Evolutionary conservation across 2,888 invertebrate species (phyloP).

Genomic region (Drosophila subquinaria): DNA sequence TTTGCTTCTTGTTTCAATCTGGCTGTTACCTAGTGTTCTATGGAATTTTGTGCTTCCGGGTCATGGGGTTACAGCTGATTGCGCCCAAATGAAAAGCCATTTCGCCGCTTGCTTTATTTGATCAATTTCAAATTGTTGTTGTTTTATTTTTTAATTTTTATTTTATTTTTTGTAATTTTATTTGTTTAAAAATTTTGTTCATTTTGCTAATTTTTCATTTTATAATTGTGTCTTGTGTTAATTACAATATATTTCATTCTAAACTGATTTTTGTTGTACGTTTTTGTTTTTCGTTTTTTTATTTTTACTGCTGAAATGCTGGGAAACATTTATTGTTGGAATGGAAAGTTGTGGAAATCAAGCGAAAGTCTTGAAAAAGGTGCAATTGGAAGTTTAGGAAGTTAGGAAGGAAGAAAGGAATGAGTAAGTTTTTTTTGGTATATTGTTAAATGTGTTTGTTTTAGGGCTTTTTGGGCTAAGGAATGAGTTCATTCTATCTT

Average conservation of each 20-base stretch:
- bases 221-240: conserved; percentile 75
- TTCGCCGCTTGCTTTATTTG: conserved; percentile 46
- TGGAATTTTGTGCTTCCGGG: conserved; percentile 48
- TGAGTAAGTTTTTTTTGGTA: conserved; percentile 14
- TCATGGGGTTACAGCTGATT: conserved; percentile 6
- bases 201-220: conserved; percentile 74
- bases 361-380: conserved; percentile 42
- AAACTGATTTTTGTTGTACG: conserved; percentile 67
- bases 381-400: conserved; percentile 42
- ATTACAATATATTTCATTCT: conserved; percentile 80
- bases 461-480: conserved; percentile 9
- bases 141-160: conserved; percentile 36
- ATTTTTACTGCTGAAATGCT: conserved; percentile 63
- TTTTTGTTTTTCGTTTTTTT: conserved; percentile 6
- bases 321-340: conserved; percentile 32
- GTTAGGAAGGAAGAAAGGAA: conserved; percentile 21
- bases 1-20: too few species aligned
- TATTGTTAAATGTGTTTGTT: conserved; percentile 37
- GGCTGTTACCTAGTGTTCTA: not conserved
- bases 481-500: conserved; percentile 9
- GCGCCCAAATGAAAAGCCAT: conserved; percentile 26
- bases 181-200: conserved; percentile 82
- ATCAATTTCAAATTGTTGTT: conserved; percentile 72
- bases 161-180: conserved; percentile 70
- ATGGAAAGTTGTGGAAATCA: conserved; percentile 48